These are phyloP conservation scores for Pitangus sulphuratus DNA, from an alignment of 2,797 vertebrate genomes.

Conservation along the genomic window DNA sequence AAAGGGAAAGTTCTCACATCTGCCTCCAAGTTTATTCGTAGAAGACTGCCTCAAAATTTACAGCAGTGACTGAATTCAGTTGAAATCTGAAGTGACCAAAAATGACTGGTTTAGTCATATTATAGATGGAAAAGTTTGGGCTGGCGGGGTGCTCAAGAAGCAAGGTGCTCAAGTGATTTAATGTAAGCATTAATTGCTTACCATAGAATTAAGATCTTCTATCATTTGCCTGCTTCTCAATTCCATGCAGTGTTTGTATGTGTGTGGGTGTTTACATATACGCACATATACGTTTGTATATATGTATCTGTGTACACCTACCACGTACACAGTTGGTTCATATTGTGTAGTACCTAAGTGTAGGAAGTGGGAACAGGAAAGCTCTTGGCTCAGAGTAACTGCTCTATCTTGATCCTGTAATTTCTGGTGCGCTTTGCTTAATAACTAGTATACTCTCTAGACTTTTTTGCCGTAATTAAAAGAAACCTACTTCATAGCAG, in stretches of 20 bases:
- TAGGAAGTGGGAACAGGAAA: not conserved
- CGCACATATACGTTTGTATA: accelerated
- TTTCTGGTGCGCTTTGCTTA: not conserved
- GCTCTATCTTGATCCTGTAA: not conserved
- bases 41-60: not conserved
- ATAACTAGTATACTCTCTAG: not conserved
- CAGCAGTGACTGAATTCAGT: not conserved
- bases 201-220: not conserved
- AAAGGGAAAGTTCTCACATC: not conserved
- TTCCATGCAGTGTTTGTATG: not conserved
- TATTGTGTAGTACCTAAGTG: not conserved
- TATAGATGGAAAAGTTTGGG: not conserved
- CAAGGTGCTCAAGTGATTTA: not conserved
- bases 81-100: not conserved
- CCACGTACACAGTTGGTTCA: not conserved
- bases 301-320: not conserved
- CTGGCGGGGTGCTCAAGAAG: not conserved
- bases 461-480: not conserved
- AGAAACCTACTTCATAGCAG: not conserved
- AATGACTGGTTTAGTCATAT: not conserved
- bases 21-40: not conserved
- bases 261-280: not conserved
- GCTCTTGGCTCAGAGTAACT: not conserved
- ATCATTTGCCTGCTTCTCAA: not conserved
- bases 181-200: not conserved